Evolutionary conservation across 2,113 vertebrate genomes (phyloP), one percentile per base, ranked within the genome.

Genomic region (Corythornis vintsioides): DNA sequence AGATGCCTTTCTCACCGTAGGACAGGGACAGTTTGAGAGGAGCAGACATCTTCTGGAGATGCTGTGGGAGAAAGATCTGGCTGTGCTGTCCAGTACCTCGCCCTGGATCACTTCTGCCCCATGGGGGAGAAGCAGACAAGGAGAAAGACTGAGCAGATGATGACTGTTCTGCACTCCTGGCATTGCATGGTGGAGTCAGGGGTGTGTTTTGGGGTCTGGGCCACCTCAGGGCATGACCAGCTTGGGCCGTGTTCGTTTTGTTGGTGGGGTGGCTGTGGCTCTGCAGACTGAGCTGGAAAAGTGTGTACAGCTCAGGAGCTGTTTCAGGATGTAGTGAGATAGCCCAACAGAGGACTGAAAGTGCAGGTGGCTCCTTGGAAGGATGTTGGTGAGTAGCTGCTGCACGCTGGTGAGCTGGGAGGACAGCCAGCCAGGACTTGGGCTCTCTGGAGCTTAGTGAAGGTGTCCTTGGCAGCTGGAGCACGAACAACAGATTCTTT

Each of bases 281-380:
- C 20, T 65, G 13, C 29, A 21, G 18, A 11, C 15, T 1, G 9
- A 50, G 31, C 31, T 83, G 69, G 45, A n/a, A 14, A 7, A 81
- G 19, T 7, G 3, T 35, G 24, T 25, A 15, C 9, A 9, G 59
- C 26, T 86, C 0, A 0, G 14, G 10, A 38, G 52, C 26, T 78
- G 57, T 18, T 74, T 86, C 19, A 14, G 42, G 35, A 24, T 45
- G 35, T 8, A 26, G 35, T 56, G 40, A 7, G 60, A 1, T 69
- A 43, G 53, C 17, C 42, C 31, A 24, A 8, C 13, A 16, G 0
- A 0, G n/a, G 45, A 3, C 10, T 64, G 29, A 15, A 72, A 48
- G 48, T 5, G 17, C 53, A 42, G 53, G 20, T 8, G 6, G 25
- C 21, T 47, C 38, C 50, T 61, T 11, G 10, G 43, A 43, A n/a